Percentiles rank a stretch among this genome's conserved stretches.
Evolutionary conservation across 2,113 vertebrate species (phyloP).

Genomic region (Colossoma macropomum): DNA sequence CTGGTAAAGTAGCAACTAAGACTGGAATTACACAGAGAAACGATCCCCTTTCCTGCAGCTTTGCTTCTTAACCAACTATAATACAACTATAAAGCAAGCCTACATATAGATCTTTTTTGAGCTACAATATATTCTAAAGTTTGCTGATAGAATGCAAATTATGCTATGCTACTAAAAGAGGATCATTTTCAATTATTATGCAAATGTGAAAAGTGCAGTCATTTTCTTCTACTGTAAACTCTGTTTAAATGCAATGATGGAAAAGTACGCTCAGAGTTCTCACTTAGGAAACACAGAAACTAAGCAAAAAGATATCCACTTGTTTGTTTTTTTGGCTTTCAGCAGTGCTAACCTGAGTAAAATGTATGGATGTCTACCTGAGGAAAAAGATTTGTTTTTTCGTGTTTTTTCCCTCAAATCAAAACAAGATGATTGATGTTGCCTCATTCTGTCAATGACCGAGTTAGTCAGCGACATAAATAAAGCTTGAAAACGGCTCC

Average conservation of each 20-base stretch:
- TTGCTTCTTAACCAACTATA: conserved; percentile 32
- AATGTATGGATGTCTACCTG: background rate
- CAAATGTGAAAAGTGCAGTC: background rate
- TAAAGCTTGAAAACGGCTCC: conserved; percentile 62
- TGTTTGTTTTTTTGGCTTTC: background rate
- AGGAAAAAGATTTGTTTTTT: conserved; percentile 34
- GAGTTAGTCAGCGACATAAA: conserved; percentile 61
- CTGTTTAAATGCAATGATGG: too few species aligned
- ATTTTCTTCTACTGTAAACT: too few species aligned
- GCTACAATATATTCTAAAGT: conserved; percentile 10
- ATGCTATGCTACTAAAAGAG: background rate
- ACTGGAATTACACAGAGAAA: conserved; percentile 48
- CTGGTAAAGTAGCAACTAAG: conserved; percentile 31
- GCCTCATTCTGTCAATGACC: conserved; percentile 57
- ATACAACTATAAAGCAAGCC: conserved; percentile 26
- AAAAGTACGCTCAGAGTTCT: too few species aligned
- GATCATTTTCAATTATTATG: background rate
- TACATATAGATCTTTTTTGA: conserved; percentile 21
- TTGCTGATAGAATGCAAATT: background rate
- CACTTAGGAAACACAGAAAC: background rate
- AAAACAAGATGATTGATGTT: conserved; percentile 57
- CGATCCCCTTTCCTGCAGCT: conserved; percentile 46
- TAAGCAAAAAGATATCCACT: background rate
- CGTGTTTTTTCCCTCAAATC: conserved; percentile 36
- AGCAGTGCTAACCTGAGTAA: background rate